Base-by-base conservation (phyloP, 2,888 invertebrate genomes). In the Drosophila multiciliata region DNA sequence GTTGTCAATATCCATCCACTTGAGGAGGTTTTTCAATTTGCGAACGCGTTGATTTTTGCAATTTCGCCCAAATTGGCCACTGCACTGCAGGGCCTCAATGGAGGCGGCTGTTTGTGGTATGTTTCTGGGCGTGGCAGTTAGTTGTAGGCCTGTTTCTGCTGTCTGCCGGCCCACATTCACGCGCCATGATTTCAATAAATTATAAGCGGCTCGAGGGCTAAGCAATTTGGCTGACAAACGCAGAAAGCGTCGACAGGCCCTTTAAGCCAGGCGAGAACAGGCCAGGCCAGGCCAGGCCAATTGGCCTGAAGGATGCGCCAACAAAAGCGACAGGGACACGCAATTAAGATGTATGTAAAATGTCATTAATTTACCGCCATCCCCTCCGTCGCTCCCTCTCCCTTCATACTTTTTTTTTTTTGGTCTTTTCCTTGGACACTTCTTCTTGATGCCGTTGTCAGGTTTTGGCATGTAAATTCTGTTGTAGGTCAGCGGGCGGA, bases 21-120 rank as follows among this genome's bases (percentile, higher is more conserved):
- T 75, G 77, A 82, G 72, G 83, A 74, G 66, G 80, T 84, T 89
- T 87, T 89, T 85, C 88, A 85, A 89, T 89, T 89, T 87, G 73
- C 78, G 73, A 75, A 68, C 76, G 73, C 76, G 75, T 82, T 82
- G 79, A 82, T 78, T 80, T 81, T 81, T 78, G 69, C 69, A 78
- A 78, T 70, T 72, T 69, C 53, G 65, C 32, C 32, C 45, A 69
- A 78, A 78, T 73, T 79, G 68, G 55, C 54, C 62, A 33, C 53
- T 62, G 50, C 54, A 64, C 59, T 62, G 63, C 36, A 38, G 50
- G 32, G 54, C 36, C 35, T 26, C 38, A 3, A 23, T n/a, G 8
- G 17, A 26, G 23, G 15, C 23, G 4, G 2, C 7, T 1, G 15
- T 23, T 12, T 23, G 23, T 45, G 23, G 45, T 23, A 23, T 23